phyloP scores from a whole-genome alignment of 2,113 vertebrate species.

The Fregata magnificens region DNA sequence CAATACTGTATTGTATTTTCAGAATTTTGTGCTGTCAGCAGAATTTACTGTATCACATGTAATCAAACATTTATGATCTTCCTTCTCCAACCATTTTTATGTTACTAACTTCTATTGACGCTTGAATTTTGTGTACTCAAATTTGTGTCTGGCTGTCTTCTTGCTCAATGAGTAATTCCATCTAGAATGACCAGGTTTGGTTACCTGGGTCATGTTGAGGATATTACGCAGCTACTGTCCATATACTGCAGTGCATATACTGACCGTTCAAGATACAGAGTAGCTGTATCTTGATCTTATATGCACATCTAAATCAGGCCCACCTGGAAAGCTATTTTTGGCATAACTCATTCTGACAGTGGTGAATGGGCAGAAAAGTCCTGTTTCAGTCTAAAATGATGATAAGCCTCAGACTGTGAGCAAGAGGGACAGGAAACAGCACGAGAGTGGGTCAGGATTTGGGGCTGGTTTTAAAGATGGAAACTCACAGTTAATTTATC shows the following conservation, averaged over 20 bases:
- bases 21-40: background rate
- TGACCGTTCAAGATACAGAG: background rate
- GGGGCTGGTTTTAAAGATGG: background rate
- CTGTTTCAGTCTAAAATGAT: background rate
- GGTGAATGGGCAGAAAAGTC: background rate
- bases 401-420: background rate
- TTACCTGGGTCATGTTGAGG: background rate
- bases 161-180: background rate
- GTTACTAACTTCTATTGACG: background rate
- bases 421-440: background rate
- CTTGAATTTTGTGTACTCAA: background rate
- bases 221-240: background rate
- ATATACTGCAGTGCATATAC: too few relatives aligned
- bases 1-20: background rate
- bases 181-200: background rate
- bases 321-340: background rate
- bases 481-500: background rate
- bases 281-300: background rate
- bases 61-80: background rate
- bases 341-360: background rate
- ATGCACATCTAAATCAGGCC: background rate
- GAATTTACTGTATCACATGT: background rate
- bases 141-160: background rate
- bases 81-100: background rate
- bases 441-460: background rate